These are phyloP conservation scores for Euplexia lucipara DNA, from an alignment of 2,888 invertebrate species.

Conservation along the genomic window DNA sequence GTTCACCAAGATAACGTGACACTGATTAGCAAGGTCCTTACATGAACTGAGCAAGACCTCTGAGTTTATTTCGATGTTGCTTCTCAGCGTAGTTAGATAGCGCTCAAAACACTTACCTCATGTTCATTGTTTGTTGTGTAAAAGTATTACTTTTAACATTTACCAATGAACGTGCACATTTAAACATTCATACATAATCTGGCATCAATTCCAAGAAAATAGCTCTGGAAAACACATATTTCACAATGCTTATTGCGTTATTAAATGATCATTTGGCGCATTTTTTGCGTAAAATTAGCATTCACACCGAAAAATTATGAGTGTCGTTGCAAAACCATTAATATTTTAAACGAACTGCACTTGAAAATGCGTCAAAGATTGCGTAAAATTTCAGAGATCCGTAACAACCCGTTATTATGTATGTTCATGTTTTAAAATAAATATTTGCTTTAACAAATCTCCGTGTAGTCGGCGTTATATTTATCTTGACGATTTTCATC, in stretches of 20 bases:
- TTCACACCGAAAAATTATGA: slow-evolving; percentile 17
- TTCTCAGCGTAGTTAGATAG: too few species aligned
- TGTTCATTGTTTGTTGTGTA: too few species aligned
- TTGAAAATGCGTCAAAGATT: slow-evolving; percentile 55
- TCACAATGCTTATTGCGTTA: slow-evolving; percentile 14
- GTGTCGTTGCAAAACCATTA: slow-evolving; percentile 28
- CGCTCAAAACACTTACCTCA: too few species aligned
- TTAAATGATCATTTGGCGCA: slow-evolving; percentile 40
- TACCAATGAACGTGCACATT: too few species aligned
- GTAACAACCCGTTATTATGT: slow-evolving; percentile 41
- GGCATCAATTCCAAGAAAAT: background rate
- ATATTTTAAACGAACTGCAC: slow-evolving; percentile 56
- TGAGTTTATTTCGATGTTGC: too few species aligned
- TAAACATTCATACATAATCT: too few species aligned
- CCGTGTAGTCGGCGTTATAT: background rate
- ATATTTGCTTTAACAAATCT: background rate
- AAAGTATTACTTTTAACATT: too few species aligned
- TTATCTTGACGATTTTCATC: background rate
- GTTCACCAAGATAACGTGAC: too few species aligned
- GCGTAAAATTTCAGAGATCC: slow-evolving; percentile 45
- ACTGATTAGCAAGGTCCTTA: too few species aligned
- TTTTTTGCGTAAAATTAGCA: slow-evolving; percentile 20
- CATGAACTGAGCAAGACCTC: too few species aligned
- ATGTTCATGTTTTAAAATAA: slow-evolving; percentile 29
- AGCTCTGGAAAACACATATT: slow-evolving; percentile 25